phyloP scores from a whole-genome alignment of 2,113 vertebrate genomes.

The Microcebus murinus region DNA sequence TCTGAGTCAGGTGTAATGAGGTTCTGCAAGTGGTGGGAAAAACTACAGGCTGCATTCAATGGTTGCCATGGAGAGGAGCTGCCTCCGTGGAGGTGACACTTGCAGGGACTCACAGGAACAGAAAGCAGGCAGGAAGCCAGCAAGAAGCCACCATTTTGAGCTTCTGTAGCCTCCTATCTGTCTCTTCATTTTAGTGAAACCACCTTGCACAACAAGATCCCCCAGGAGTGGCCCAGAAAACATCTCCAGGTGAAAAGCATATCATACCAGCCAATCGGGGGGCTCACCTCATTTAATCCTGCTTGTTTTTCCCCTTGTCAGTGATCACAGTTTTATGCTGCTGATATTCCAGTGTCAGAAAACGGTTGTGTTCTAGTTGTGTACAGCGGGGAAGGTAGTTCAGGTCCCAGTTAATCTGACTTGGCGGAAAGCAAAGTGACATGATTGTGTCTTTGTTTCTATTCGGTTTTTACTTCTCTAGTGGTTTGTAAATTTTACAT shows the following conservation, averaged over 20 bases:
- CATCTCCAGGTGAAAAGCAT: neutral
- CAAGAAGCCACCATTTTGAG: neutral
- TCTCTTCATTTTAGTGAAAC: neutral
- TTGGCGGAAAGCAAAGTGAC: neutral
- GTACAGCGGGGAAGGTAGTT: accelerated
- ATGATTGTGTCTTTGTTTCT: neutral
- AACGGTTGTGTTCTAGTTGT: neutral
- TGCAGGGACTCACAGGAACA: neutral
- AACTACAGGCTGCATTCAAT: neutral
- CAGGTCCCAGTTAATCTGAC: neutral
- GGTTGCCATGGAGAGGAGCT: neutral
- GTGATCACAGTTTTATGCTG: too few species aligned
- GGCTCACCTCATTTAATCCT: neutral
- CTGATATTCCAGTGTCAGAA: neutral
- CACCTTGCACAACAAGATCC: accelerated
- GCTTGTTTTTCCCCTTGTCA: neutral
- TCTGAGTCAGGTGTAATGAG: neutral
- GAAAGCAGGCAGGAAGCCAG: neutral
- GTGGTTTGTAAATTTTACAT: neutral
- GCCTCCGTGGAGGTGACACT: too few species aligned
- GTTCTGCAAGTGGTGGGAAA: neutral
- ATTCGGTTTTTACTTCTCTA: neutral
- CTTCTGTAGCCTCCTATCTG: neutral
- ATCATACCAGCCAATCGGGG: neutral
- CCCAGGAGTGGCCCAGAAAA: neutral